phyloP scores from a whole-genome alignment of 30 jellyfish, hydroid and myxozoan species.

The Aurelia sp. region DNA sequence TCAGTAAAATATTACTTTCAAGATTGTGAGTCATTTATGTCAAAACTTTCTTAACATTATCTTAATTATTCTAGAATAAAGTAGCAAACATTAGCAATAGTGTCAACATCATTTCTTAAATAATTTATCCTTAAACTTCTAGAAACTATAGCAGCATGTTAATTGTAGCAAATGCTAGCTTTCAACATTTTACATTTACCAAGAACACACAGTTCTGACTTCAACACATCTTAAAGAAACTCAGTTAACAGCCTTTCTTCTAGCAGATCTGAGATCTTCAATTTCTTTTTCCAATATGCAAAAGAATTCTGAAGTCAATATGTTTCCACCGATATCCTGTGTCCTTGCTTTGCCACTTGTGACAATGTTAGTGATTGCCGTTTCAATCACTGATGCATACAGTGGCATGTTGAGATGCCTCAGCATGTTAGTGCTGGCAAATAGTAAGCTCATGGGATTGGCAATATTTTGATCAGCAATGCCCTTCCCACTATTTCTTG shows the following conservation, averaged over 20 bases:
- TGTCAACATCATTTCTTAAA: no score
- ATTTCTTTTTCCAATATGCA: constrained; percentile 64
- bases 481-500: constrained; percentile 92
- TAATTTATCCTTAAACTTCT: no score
- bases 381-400: constrained; percentile 83
- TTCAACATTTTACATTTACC: no score
- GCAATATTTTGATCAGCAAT: constrained; percentile 82
- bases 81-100: no score
- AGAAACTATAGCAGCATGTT: no score
- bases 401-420: constrained; percentile 77
- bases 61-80: no score
- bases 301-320: constrained; percentile 89
- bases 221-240: no score
- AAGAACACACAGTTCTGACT: no score
- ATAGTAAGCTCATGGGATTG: constrained; percentile 89
- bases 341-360: constrained; percentile 87
- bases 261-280: constrained; percentile 62
- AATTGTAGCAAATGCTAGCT: no score
- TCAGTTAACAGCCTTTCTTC: constrained; percentile 21
- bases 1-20: no score
- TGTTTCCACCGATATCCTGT: constrained; percentile 86
- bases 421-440: constrained; percentile 94
- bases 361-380: constrained; percentile 69
- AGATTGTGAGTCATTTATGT: no score
- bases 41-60: no score